Evolutionary conservation across 2,113 vertebrate species (phyloP).

Genomic region (Pelmatolapia mariae): DNA sequence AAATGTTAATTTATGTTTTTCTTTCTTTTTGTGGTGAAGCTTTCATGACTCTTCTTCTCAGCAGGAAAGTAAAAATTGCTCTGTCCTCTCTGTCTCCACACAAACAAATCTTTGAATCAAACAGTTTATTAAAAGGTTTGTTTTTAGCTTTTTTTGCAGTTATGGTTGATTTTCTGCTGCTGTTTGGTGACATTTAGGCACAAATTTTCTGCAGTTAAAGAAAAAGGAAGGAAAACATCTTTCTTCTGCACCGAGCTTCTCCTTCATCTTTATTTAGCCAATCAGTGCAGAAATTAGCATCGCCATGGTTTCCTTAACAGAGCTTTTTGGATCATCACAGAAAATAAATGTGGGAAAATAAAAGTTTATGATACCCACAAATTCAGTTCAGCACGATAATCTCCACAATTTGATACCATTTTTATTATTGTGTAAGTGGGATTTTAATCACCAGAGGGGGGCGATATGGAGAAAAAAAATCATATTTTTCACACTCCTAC

Average conservation of each 20-base stretch:
- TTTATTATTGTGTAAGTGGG: neutral
- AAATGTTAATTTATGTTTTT: neutral
- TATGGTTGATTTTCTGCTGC: neutral
- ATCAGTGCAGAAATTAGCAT: neutral
- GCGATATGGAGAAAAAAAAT: neutral
- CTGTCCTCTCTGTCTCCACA: neutral
- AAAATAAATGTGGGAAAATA: neutral
- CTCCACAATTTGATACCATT: neutral
- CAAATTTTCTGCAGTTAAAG: neutral
- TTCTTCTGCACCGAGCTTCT: fast-evolving
- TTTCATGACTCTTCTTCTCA: neutral
- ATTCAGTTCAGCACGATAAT: neutral
- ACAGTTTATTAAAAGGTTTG: neutral
- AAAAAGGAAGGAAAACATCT: fast-evolving
- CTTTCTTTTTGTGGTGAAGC: neutral
- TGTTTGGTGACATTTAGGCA: neutral
- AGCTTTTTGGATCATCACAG: neutral
- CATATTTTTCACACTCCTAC: neutral
- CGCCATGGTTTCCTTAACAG: neutral
- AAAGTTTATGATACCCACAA: neutral
- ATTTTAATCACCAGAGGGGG: neutral
- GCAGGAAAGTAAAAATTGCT: neutral
- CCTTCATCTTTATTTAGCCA: neutral
- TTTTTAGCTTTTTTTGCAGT: neutral
- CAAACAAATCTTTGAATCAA: neutral